A percentile compares a stretch with the other conserved stretches of the same genome.
Conservation (phyloP, 2,888 invertebrate species). For the Atrina japonica region DNA sequence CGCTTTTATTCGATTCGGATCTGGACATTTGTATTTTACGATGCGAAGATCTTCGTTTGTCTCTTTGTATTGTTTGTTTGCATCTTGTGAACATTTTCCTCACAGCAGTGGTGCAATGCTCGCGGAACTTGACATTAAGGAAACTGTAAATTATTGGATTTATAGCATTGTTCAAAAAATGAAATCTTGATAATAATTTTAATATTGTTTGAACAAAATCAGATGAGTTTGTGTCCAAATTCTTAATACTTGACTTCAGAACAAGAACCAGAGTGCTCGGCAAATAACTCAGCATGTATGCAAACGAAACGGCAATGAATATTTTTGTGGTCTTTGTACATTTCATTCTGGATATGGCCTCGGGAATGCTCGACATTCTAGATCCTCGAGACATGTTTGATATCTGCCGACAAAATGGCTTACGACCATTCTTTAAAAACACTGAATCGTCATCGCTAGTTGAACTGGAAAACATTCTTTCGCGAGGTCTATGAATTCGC, state of each 20-base stretch:
- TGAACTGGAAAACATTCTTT: constrained; percentile 15
- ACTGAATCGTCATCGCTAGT: constrained; percentile 34
- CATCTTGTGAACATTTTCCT: too few relatives aligned
- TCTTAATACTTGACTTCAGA: constrained; percentile 20
- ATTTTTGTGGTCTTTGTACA: constrained; percentile 38
- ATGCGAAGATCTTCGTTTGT: too few relatives aligned
- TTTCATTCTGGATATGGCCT: constrained; percentile 15
- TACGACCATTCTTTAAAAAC: constrained; percentile 6
- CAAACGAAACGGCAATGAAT: constrained; percentile 39
- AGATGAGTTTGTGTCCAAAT: constrained; percentile 14
- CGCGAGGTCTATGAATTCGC: constrained; percentile 3
- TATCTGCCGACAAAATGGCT: too few relatives aligned
- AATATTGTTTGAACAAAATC: constrained; percentile 26
- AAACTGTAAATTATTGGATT: constrained; percentile 47
- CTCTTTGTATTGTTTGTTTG: too few relatives aligned
- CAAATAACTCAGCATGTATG: constrained; percentile 39
- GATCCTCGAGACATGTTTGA: constrained; percentile 3
- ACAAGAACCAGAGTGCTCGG: constrained; percentile 33
- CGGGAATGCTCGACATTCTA: constrained; percentile 13
- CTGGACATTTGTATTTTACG: too few relatives aligned
- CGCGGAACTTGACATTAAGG: constrained; percentile 39
- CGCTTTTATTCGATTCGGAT: too few relatives aligned
- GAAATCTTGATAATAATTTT: constrained; percentile 38
- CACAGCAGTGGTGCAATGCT: constrained; percentile 14
- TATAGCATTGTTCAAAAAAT: constrained; percentile 41